Evolutionary conservation across 2,888 invertebrate species (phyloP), one percentile per base, ranked within the genome.

Genomic region (Eilema caniola): DNA sequence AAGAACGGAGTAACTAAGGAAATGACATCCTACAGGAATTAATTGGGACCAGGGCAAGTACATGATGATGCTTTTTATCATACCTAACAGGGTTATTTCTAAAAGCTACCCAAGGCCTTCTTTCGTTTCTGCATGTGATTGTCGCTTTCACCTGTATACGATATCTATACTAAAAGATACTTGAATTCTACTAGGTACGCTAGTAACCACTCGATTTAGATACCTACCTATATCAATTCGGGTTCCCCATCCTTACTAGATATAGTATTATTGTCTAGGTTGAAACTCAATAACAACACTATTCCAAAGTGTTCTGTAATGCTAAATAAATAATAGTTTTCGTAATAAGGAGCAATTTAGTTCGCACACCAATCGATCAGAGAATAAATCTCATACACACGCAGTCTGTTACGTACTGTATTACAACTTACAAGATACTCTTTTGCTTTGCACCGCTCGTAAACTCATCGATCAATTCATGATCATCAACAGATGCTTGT

Each of bases 401-500:
- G n/a, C 53, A 53, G n/a, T n/a, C 53, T 10, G n/a, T 53, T 20
- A 53, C 20, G n/a, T n/a, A n/a, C 53, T 53, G 0, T 53, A 53
- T 53, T 53, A 53, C n/a, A 4, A 53, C 53, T n/a, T n/a, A 7
- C 47, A n/a, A 53, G 53, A 53, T 53, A n/a, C n/a, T 53, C 20
- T 53, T 53, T 47, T 47, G 8, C 53, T 53, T 53, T 53, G n/a
- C 53, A 53, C 8, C 53, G n/a, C 53, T n/a, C 20, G 7, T 47
- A 47, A 47, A 47, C 47, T 47, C 47, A 47, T 47, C 37, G 31
- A 62, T 23, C 23, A n/a, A 23, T 25, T 16, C 33, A 33, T 47
- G 41, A 53, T 53, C n/a, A 53, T 53, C 53, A 53, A 53, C 53
- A 53, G 53, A 53, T 53, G 53, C n/a, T 53, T 53, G 47, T 47